These are phyloP conservation scores for Noctilio leporinus DNA, from an alignment of 2,113 vertebrate genomes.

Conservation along the genomic window DNA sequence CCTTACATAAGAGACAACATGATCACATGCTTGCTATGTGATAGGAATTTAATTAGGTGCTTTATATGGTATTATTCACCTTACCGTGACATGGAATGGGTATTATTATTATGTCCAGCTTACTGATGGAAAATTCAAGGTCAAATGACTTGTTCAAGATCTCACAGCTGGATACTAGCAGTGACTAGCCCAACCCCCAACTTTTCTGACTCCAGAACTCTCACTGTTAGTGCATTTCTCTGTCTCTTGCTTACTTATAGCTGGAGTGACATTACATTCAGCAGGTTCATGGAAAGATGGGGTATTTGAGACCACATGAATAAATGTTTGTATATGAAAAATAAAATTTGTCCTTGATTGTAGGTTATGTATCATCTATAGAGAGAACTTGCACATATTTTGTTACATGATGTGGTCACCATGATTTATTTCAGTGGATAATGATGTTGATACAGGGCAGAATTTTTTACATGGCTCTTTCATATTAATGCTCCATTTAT, in stretches of 20 bases:
- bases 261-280: neutral
- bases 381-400: neutral
- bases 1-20: neutral
- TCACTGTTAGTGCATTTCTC: neutral
- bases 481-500: neutral
- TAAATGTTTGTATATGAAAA: neutral
- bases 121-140: neutral
- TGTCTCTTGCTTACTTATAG: neutral
- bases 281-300: neutral
- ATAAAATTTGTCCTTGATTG: neutral
- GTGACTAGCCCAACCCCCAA: neutral
- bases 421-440: neutral
- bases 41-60: neutral
- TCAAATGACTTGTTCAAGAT: neutral
- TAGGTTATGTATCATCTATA: neutral
- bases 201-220: neutral
- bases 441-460: neutral
- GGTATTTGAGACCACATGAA: neutral
- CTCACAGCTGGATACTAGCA: too few relatives aligned
- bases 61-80: neutral
- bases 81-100: neutral
- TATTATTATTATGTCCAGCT: neutral
- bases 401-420: neutral
- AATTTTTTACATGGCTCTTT: neutral
- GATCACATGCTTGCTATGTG: neutral